A percentile compares a stretch with the other conserved stretches of the same genome.
phyloP scores from a whole-genome alignment of 2,888 invertebrate species.

The Nemotelus pantherinus region DNA sequence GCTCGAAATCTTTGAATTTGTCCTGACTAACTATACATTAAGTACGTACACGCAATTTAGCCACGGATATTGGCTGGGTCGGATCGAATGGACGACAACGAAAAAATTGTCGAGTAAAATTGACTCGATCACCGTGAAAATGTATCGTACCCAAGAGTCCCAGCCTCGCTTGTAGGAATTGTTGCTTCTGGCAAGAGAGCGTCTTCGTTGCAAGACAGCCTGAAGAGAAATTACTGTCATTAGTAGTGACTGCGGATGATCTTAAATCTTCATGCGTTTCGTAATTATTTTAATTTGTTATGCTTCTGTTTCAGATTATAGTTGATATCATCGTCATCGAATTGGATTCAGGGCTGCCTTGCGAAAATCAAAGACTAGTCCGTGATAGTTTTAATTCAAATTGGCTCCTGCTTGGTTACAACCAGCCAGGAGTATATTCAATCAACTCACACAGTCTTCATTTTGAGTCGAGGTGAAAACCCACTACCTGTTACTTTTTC shows the following conservation, averaged over 20 bases:
- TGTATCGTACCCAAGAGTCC: slow-evolving; percentile 1
- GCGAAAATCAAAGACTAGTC: no score
- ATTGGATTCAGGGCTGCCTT: no score
- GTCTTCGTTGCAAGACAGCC: slow-evolving; percentile 6
- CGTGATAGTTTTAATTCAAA: no score
- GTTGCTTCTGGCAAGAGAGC: neutral
- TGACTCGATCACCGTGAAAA: neutral
- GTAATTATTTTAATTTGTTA: slow-evolving; percentile 33
- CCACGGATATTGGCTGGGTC: neutral
- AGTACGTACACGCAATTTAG: slow-evolving; percentile 9
- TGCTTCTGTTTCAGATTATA: slow-evolving; percentile 4
- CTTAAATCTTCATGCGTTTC: slow-evolving; percentile 30
- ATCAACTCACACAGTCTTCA: no score
- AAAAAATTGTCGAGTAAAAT: neutral
- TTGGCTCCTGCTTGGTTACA: no score
- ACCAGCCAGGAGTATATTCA: no score
- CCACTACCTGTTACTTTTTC: no score
- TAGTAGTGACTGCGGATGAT: slow-evolving; percentile 10
- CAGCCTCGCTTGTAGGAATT: neutral
- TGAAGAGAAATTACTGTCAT: slow-evolving; percentile 33
- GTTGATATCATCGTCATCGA: no score
- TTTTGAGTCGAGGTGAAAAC: no score
- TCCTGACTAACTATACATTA: neutral
- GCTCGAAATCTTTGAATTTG: no score
- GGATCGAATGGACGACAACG: neutral